Evolutionary conservation across 2,888 invertebrate species (phyloP).

Genomic region (Rotaria sp.): DNA sequence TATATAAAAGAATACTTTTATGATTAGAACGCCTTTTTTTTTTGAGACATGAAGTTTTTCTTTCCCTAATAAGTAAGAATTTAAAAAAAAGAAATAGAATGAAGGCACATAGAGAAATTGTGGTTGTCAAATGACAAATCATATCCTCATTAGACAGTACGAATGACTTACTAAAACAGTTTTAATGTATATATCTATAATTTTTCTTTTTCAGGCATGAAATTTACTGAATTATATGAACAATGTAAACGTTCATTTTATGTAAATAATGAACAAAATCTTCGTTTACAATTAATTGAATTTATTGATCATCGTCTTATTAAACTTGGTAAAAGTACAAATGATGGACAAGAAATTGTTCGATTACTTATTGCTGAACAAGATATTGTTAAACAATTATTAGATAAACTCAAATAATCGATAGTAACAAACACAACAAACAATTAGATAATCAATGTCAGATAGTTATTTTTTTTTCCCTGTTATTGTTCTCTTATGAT

Average conservation of each 20-base stretch:
- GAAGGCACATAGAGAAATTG: too few relatives aligned
- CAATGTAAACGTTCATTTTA: slow-evolving; percentile 78
- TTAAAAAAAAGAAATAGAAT: too few relatives aligned
- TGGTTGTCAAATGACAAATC: too few relatives aligned
- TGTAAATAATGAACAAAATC: slow-evolving; percentile 80
- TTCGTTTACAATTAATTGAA: slow-evolving; percentile 83
- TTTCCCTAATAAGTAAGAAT: too few relatives aligned
- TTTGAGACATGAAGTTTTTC: too few relatives aligned
- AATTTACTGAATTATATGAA: slow-evolving; percentile 75
- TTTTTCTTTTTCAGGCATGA: slow-evolving; percentile 63
- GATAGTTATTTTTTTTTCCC: background rate
- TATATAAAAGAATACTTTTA: too few relatives aligned
- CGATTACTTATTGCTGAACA: slow-evolving; percentile 33
- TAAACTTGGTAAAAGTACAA: slow-evolving; percentile 63
- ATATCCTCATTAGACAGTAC: too few relatives aligned
- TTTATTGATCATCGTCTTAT: slow-evolving; percentile 88
- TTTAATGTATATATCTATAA: background rate
- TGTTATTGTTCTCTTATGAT: background rate
- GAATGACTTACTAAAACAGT: too few relatives aligned
- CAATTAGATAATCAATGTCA: background rate
- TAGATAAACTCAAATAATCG: background rate
- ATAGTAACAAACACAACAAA: background rate
- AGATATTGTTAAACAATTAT: background rate
- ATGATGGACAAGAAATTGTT: slow-evolving; percentile 35
- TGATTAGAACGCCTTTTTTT: too few relatives aligned